A percentile compares a stretch with the other conserved stretches of the same genome.
Evolutionary conservation across 2,797 vertebrate species (phyloP).

Genomic region (Allobates femoralis): DNA sequence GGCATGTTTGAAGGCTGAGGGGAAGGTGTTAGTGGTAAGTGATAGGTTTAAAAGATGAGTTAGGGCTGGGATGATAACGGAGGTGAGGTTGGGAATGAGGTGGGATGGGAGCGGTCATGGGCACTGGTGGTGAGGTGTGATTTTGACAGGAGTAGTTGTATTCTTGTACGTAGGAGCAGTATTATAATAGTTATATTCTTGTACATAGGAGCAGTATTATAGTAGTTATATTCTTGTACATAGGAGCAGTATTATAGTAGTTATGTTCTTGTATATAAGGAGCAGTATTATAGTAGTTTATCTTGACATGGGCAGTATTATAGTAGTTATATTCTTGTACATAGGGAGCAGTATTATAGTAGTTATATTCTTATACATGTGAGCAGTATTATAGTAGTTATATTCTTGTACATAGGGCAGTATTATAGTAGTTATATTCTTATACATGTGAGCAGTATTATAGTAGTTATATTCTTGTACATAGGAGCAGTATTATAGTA

Average conservation of each 20-base stretch:
- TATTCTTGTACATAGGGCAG: background rate
- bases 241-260: background rate
- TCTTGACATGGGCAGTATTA: too few relatives aligned
- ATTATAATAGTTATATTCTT: constrained; percentile 1
- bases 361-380: background rate
- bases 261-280: too few relatives aligned
- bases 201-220: background rate
- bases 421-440: background rate
- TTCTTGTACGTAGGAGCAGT: background rate
- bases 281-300: background rate
- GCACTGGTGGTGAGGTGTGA: too few relatives aligned
- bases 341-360: constrained; percentile 10
- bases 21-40: too few relatives aligned
- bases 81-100: too few relatives aligned
- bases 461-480: background rate
- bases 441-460: background rate
- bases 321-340: constrained; percentile 5
- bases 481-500: constrained; percentile 5
- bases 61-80: too few relatives aligned
- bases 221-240: background rate
- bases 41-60: too few relatives aligned
- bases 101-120: too few relatives aligned
- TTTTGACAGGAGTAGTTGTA: constrained; percentile 12
- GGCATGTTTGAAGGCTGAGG: too few relatives aligned
- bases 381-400: constrained; percentile 8